Evolutionary conservation across 2,113 vertebrate genomes (phyloP).

Genomic region (Chaetops frenatus): DNA sequence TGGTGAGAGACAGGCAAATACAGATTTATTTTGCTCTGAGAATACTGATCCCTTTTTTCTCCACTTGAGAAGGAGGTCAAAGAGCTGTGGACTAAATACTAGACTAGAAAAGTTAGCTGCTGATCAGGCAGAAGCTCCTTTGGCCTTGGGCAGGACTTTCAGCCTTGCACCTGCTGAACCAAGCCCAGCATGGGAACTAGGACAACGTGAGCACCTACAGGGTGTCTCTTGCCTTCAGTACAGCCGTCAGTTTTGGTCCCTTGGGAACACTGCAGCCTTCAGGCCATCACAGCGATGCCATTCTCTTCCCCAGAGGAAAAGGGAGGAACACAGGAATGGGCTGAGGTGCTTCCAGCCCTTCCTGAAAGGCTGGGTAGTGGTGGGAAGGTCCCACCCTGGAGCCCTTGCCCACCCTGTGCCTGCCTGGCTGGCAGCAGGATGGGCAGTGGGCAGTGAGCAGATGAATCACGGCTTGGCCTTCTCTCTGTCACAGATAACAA

Average conservation of each 20-base stretch:
- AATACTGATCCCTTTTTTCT: neutral
- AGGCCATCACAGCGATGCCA: neutral
- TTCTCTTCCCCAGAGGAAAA: neutral
- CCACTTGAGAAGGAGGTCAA: accelerated
- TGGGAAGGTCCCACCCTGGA: neutral
- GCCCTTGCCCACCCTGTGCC: neutral
- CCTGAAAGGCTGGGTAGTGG: neutral
- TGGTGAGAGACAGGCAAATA: neutral
- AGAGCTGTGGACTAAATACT: neutral
- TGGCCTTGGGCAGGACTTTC: neutral
- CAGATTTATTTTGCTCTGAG: neutral
- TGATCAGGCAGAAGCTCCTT: neutral
- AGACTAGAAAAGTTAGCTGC: neutral
- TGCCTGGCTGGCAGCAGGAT: neutral
- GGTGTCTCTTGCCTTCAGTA: neutral
- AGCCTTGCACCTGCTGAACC: neutral
- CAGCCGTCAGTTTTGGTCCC: neutral
- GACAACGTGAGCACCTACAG: accelerated
- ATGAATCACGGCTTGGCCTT: neutral
- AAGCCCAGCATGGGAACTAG: neutral
- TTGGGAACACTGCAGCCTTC: neutral
- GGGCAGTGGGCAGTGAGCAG: neutral
- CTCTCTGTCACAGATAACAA: neutral
- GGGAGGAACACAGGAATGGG: neutral
- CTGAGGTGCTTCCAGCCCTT: neutral